Evolutionary conservation across 1,140 invertebrate species (phyloP), one percentile per base, ranked within the genome.

Genomic region (Heliothis subflexa): DNA sequence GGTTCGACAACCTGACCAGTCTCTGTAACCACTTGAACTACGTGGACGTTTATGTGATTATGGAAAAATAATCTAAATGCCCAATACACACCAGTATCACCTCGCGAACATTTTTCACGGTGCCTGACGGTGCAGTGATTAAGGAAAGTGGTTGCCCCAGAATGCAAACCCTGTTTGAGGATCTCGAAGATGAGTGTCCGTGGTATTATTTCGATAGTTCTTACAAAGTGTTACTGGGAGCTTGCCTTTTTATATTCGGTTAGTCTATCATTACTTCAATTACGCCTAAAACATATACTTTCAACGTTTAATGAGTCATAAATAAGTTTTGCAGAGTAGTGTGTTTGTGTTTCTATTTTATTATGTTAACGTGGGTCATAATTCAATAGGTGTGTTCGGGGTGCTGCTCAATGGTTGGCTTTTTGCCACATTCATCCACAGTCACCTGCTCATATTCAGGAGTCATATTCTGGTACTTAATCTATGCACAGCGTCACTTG

Each of bases 151-250:
- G 64, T 64, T 55, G 77, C 81, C 80, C 66, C 84, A 74, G 78
- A 62, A 75, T 75, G 73, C 73, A 75, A 75, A 75, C 25, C 28
- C 52, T 93, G 81, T 90, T 86, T 78, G 90, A 92, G 77, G 89
- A 90, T 81, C 89, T 88, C 50, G 90, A 93, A 83, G 90, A 92
- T 80, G 93, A 95, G 79, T 95, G 95, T 85, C 92, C 94, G 49
- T 95, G 94, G 93, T 94, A 94, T 91, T 91, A 93, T 68, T 93
- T 95, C 84, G 94, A 95, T 83, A 89, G 89, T 88, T 95, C 95
- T 12, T 94, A 94, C 79, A 95, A 95, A 90, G 92, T 89, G 40
- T 82, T 95, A 62, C 81, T 95, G 76, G 95, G 95, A 82, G 88
- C 90, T 73, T 95, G 93, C 84, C 88, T 95, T 14, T 89, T 95